Evolutionary conservation across 2,797 vertebrate genomes (phyloP), one percentile per base, ranked within the genome.

Genomic region (Rhabdomys pumilio): DNA sequence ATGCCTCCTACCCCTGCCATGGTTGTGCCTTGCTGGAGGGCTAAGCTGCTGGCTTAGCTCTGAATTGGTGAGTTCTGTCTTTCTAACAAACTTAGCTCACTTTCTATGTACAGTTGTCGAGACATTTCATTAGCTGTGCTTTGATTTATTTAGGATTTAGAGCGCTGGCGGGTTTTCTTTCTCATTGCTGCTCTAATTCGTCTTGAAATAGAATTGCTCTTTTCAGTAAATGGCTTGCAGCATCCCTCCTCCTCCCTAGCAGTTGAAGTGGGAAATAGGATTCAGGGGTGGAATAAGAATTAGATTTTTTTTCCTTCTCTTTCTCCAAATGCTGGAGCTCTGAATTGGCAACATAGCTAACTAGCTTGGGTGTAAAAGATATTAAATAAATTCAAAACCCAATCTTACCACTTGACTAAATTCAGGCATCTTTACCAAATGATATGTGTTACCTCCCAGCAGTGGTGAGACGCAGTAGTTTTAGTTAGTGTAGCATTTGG

Each of bases 71-170:
- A 8, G 79, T 90, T 19, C 81, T 41, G 6, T 73, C 61, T 84
- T 63, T n/a, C 38, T 69, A 59, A 89, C 47, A 79, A 38, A 79
- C 19, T 31, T 3, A 55, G 8, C 20, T 10, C 1, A 20, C 17
- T 65, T 76, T 44, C 83, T 44, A 15, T 41, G 26, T 61, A 31
- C 24, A 38, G 93, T 83, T 89, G 47, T 67, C 67, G 84, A 75
- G 82, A 73, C 47, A 50, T 89, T 93, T 83, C 92, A 65, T 94
- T 86, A 91, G 63, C 44, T 38, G 50, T 61, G 75, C 59, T 41
- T 96, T 86, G 91, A 69, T 91, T 96, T 93, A 61, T 85, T 96
- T 93, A 69, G 91, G 96, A 89, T 95, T 90, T 85, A 34, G 84
- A 41, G 34, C 65, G 41, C 2, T 61, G 81, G 73, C 63, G 77